These are phyloP conservation scores for Caretta caretta DNA, from an alignment of 2,113 vertebrate species.

Conservation along the genomic window DNA sequence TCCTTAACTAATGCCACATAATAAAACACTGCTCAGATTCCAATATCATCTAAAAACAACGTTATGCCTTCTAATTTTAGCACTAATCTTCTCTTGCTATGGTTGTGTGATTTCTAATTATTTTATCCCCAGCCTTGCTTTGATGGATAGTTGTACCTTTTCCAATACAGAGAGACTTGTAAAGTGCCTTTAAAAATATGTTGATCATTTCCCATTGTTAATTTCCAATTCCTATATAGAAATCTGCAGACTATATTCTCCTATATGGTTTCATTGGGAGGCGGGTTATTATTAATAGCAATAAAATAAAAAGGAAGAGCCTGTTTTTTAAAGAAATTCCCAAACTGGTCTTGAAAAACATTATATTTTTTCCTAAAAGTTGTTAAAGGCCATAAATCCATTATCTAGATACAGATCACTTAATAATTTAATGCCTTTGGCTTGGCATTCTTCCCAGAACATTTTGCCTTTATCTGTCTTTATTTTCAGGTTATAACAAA, in stretches of 20 bases:
- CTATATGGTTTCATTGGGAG: slow-evolving; percentile 23
- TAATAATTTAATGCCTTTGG: slow-evolving; percentile 77
- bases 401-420: slow-evolving; percentile 77
- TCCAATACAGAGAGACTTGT: slow-evolving; percentile 70
- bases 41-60: slow-evolving; percentile 59
- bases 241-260: neutral
- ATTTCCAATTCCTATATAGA: slow-evolving; percentile 66
- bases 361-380: slow-evolving; percentile 66
- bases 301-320: slow-evolving; percentile 63
- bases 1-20: neutral
- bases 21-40: slow-evolving; percentile 49
- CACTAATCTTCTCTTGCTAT: slow-evolving; percentile 76
- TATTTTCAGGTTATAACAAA: slow-evolving; percentile 79
- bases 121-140: slow-evolving; percentile 78
- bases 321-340: slow-evolving; percentile 65
- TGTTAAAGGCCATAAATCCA: slow-evolving; percentile 78
- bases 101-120: slow-evolving; percentile 84
- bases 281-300: slow-evolving; percentile 40
- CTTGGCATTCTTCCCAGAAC: slow-evolving; percentile 79
- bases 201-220: slow-evolving; percentile 71
- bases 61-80: slow-evolving; percentile 79
- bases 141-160: slow-evolving; percentile 79
- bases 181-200: slow-evolving; percentile 72
- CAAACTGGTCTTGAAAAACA: slow-evolving; percentile 64
- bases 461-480: slow-evolving; percentile 78